These are phyloP conservation scores for Epizoanthus ramosus DNA, from an alignment of 92 coral and sea anemone genomes.

Conservation along the genomic window DNA sequence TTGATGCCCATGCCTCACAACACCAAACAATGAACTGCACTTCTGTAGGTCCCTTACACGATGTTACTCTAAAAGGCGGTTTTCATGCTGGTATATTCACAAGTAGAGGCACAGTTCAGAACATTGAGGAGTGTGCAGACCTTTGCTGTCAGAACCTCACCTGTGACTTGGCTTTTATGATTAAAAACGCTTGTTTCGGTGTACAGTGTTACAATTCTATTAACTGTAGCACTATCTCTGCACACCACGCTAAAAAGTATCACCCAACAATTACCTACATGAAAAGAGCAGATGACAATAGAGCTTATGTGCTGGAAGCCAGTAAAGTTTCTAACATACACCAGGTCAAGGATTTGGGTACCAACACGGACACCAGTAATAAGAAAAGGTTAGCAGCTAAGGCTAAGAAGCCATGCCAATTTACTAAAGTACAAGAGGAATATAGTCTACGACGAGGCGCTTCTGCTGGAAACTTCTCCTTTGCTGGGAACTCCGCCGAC, in stretches of 20 bases:
- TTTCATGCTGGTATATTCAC: constrained; percentile 74
- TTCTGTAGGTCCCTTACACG: constrained; percentile 33
- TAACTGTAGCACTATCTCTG: constrained; percentile 59
- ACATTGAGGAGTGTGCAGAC: constrained; percentile 66
- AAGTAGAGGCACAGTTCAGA: constrained; percentile 63
- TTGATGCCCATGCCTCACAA: not conserved
- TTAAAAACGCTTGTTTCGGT: constrained; percentile 75
- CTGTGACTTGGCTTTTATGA: constrained; percentile 83
- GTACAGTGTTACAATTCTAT: constrained; percentile 54
- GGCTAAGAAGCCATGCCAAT: constrained; percentile 43
- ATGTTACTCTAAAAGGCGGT: constrained; percentile 83
- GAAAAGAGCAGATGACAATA: not conserved
- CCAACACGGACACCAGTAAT: not conserved
- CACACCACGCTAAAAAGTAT: constrained; percentile 53
- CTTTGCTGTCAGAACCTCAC: constrained; percentile 62
- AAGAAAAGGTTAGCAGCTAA: not conserved
- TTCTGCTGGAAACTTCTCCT: constrained; percentile 78
- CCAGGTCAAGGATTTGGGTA: not conserved
- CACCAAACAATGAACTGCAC: constrained; percentile 19
- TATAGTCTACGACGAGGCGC: constrained; percentile 80
- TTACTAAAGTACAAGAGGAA: constrained; percentile 58
- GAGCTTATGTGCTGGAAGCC: not conserved
- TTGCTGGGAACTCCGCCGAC: constrained; percentile 59
- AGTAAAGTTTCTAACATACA: not conserved
- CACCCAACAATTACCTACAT: constrained; percentile 64